Base-by-base conservation (phyloP, 2,888 invertebrate genomes). In the Physocephala rufipes region DNA sequence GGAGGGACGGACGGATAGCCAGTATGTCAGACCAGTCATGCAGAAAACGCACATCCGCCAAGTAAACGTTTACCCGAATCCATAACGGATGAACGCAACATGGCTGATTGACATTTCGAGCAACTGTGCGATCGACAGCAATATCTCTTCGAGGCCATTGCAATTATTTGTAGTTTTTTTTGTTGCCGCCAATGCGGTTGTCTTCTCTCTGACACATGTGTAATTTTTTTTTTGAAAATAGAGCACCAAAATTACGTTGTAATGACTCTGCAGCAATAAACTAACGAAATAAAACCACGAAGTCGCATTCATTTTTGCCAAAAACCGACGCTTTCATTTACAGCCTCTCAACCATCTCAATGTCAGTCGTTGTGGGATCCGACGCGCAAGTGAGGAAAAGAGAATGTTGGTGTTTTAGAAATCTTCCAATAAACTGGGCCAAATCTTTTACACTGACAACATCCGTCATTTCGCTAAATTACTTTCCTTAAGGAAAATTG, bases 61-160 rank as follows among this genome's bases (percentile, higher is more conserved):
- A 47, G 45, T 55, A 67, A 67, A 43, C 58, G 45, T 45, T 67
- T 67, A 16, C 61, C 36, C 47, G 63, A 63, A 63, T n/a, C 43
- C 43, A 47, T 43, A 24, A 24, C 61, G 62, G 62, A 24, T 49
- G 36, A 30, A n/a, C 28, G 43, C 68, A 68, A 68, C 61, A 51
- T 67, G 74, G 78, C 76, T 79, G 80, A 80, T 78, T 79, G 80
- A 80, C 80, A 80, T 77, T 77, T 74, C 76, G 71, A 78, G 76
- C 75, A 78, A 77, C 77, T 75, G 74, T 74, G 75, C 78, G 78
- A 77, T 75, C 78, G 79, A 78, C 78, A 78, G 78, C 76, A 73
- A 75, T 77, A 78, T 74, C 74, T 75, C 76, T 77, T 75, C 72
- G 75, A 73, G 76, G 72, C 75, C 72, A 74, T 71, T 74, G 74